A percentile compares a stretch with the other conserved stretches of the same genome.
These are phyloP conservation scores for Nomada fucata DNA, from an alignment of 2,888 invertebrate genomes.

Conservation along the genomic window DNA sequence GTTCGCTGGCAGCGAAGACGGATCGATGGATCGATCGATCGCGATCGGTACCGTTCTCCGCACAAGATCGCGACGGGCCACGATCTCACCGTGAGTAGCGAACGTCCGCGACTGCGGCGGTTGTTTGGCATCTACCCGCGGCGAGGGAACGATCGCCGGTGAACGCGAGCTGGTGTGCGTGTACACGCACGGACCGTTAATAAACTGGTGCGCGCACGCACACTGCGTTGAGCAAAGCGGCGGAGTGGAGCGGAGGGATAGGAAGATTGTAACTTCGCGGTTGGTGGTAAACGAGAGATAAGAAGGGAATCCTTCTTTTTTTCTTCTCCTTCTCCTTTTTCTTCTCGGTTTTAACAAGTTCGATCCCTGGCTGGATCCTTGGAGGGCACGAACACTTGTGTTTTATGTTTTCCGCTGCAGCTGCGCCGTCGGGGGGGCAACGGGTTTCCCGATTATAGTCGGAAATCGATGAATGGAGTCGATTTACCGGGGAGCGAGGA, in stretches of 20 bases:
- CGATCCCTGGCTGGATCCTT: constrained; percentile 12
- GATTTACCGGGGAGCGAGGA: background rate
- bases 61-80: constrained; percentile 50
- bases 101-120: constrained; percentile 65
- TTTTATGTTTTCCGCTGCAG: background rate
- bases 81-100: constrained; percentile 69
- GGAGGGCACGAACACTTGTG: constrained; percentile 1
- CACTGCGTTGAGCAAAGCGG: background rate
- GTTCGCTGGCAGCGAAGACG: background rate
- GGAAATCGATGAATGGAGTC: constrained; percentile 33
- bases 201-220: background rate
- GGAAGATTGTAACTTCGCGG: constrained; percentile 22
- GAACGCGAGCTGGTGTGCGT: constrained; percentile 20
- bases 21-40: constrained; percentile 64
- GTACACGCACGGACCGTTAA: constrained; percentile 17
- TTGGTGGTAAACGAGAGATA: constrained; percentile 42
- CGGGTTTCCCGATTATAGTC: constrained; percentile 11
- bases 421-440: constrained; percentile 4
- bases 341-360: constrained; percentile 2
- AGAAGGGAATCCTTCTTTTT: constrained; percentile 23
- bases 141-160: constrained; percentile 56
- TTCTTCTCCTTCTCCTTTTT: constrained; percentile 4
- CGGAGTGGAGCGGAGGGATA: background rate
- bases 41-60: constrained; percentile 52
- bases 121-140: constrained; percentile 68